These are phyloP conservation scores for Notocelia uddmanniana DNA, from an alignment of 2,888 invertebrate species.

Conservation along the genomic window DNA sequence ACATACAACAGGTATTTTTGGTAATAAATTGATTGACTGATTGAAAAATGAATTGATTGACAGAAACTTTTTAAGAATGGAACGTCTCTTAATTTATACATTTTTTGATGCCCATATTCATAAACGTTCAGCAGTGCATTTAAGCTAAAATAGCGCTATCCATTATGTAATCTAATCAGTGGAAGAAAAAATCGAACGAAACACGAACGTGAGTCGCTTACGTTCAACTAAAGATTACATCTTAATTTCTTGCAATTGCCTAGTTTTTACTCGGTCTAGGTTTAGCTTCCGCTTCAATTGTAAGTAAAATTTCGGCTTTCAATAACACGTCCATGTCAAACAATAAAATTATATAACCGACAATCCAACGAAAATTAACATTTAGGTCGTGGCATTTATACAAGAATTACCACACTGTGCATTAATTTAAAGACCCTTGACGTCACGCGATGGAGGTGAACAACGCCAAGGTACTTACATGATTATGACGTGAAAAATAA, in stretches of 20 bases:
- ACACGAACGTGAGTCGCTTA: too few species aligned
- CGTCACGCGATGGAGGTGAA: slow-evolving; percentile 30
- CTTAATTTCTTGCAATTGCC: background rate
- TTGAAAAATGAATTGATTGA: too few species aligned
- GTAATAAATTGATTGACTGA: too few species aligned
- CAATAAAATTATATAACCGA: slow-evolving; percentile 16
- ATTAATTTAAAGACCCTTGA: slow-evolving; percentile 43
- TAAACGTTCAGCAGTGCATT: too few species aligned
- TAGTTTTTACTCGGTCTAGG: background rate
- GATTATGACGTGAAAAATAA: slow-evolving; percentile 30
- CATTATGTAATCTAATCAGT: too few species aligned
- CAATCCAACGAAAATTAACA: slow-evolving; percentile 35
- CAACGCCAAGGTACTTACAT: slow-evolving; percentile 22
- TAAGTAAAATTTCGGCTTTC: background rate
- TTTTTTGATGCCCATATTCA: too few species aligned
- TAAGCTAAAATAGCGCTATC: too few species aligned
- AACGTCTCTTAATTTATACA: too few species aligned
- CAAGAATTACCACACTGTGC: slow-evolving; percentile 35
- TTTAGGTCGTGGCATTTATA: slow-evolving; percentile 38
- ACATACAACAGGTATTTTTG: too few species aligned
- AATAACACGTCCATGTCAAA: slow-evolving; percentile 13
- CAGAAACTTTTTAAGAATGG: too few species aligned
- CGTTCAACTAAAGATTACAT: background rate
- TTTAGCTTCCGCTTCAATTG: background rate
- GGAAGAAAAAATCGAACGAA: too few species aligned